A percentile compares a stretch with the other conserved stretches of the same genome.
Conservation (phyloP, 1,140 invertebrate genomes). For the Pseudomyrmex sp. region DNA sequence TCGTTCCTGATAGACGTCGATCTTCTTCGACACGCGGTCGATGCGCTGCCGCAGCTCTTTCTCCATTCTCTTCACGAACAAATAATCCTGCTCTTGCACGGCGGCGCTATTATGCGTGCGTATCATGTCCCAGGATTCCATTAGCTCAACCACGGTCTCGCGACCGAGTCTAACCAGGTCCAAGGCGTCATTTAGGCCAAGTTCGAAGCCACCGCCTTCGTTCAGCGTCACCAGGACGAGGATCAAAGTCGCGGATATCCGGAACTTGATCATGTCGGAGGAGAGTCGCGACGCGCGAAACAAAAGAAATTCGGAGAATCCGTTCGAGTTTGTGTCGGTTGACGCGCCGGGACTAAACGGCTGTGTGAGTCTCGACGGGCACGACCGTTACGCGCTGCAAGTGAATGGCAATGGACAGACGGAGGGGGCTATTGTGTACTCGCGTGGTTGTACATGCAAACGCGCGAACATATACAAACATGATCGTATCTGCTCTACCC, state of each 20-base stretch:
- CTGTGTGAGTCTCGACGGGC: neutral
- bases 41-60: conserved; percentile 85
- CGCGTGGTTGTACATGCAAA: too few species aligned
- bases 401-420: neutral
- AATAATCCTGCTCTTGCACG: conserved; percentile 85
- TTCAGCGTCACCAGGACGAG: neutral
- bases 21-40: conserved; percentile 79
- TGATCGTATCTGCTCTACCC: too few species aligned
- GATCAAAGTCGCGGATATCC: neutral
- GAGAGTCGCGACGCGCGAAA: neutral
- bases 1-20: conserved; percentile 76
- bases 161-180: conserved; percentile 88
- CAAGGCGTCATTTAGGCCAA: conserved; percentile 86
- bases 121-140: conserved; percentile 88
- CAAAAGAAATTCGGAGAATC: neutral
- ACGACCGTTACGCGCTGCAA: conserved; percentile 17
- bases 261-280: conserved; percentile 17
- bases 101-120: conserved; percentile 2
- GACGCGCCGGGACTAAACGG: conserved; percentile 50
- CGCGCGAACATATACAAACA: too few species aligned
- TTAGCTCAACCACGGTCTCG: conserved; percentile 86
- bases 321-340: conserved; percentile 3
- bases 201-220: neutral
- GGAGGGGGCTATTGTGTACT: conserved; percentile 16
- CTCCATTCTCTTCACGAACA: conserved; percentile 86